Conservation (phyloP, 2,113 vertebrate species). For the Machaerirhynchus nigripectus region DNA sequence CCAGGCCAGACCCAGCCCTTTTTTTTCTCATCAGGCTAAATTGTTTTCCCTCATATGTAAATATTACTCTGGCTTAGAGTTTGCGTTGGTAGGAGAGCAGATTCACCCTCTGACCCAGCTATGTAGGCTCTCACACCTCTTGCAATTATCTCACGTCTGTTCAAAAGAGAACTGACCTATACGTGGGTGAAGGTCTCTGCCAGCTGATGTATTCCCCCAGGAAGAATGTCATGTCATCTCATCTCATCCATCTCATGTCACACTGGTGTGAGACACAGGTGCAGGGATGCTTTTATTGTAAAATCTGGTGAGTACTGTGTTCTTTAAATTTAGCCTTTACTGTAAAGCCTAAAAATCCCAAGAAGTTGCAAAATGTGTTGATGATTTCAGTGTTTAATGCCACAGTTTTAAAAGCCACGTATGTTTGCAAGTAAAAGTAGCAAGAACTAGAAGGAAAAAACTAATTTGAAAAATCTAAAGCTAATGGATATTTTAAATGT, state of each 20-base stretch:
- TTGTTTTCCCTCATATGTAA: not conserved
- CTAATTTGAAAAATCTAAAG: not conserved
- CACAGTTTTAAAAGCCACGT: not conserved
- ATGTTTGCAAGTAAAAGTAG: not conserved
- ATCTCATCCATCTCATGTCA: not conserved
- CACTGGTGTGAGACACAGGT: not conserved
- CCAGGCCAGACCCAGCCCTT: not conserved
- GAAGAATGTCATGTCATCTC: not conserved
- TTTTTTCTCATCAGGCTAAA: not conserved
- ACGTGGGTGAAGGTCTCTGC: not conserved
- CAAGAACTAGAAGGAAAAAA: not conserved
- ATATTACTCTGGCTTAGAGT: not conserved
- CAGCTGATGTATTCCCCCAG: not conserved
- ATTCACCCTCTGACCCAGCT: slow-evolving; percentile 1
- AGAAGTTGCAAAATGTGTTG: not conserved
- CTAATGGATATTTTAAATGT: not conserved
- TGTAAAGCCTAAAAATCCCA: not conserved
- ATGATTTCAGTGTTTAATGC: not conserved
- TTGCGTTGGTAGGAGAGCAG: not conserved
- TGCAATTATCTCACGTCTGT: slow-evolving; percentile 14
- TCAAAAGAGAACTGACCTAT: slow-evolving; percentile 27
- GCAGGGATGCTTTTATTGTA: not conserved
- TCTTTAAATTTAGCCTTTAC: not conserved
- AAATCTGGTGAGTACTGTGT: not conserved
- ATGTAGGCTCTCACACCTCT: not conserved